Conservation (phyloP, 2,797 vertebrate species). For the Enteromius treurensis region DNA sequence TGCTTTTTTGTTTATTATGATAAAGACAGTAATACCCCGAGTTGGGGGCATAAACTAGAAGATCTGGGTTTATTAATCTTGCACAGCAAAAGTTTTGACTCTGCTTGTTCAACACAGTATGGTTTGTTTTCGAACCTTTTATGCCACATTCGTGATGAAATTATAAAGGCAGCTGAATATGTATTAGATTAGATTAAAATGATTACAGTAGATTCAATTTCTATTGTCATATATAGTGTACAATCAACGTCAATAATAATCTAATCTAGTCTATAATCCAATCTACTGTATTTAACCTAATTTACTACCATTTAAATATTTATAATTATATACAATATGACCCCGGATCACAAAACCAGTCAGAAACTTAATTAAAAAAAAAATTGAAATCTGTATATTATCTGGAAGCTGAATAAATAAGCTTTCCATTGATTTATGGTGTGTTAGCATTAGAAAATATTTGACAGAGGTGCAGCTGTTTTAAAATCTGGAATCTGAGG, state of each 20-base stretch:
- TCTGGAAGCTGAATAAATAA: too few relatives aligned
- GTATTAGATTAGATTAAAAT: neutral
- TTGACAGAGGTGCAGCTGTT: too few relatives aligned
- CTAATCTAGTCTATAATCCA: too few relatives aligned
- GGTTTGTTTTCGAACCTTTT: neutral
- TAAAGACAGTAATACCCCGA: constrained; percentile 6
- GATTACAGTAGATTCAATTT: neutral
- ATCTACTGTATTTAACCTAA: too few relatives aligned
- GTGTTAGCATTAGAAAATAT: too few relatives aligned
- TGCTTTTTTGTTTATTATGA: constrained; percentile 48
- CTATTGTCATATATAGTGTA: neutral
- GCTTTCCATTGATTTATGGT: too few relatives aligned
- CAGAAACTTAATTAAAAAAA: too few relatives aligned
- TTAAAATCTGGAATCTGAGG: too few relatives aligned
- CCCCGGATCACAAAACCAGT: too few relatives aligned
- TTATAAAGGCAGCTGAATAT: neutral
- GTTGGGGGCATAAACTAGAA: neutral
- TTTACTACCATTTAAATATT: too few relatives aligned
- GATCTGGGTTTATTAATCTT: neutral
- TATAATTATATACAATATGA: neutral
- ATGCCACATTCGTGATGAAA: neutral
- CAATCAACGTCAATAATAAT: neutral
- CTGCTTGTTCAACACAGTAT: neutral
- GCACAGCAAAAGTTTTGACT: neutral
- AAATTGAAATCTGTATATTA: too few relatives aligned